Evolutionary conservation across 2,888 invertebrate genomes (phyloP).

Genomic region (Sinelater perroti): DNA sequence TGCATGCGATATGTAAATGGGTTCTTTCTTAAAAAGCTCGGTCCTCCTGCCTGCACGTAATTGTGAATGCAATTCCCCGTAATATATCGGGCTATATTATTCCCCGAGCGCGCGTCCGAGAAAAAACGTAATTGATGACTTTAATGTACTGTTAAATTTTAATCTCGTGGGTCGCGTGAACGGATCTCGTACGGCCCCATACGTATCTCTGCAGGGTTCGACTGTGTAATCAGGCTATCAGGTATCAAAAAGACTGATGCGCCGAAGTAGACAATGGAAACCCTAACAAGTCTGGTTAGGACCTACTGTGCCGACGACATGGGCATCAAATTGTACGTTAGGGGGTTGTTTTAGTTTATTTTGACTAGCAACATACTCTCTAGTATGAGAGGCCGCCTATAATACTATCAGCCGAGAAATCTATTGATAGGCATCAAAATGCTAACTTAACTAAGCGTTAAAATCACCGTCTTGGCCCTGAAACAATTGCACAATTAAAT

Average conservation of each 20-base stretch:
- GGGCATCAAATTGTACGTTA: slow-evolving; percentile 9
- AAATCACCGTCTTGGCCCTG: no score
- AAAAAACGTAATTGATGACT: slow-evolving; percentile 30
- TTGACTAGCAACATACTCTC: neutral
- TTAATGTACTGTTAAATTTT: slow-evolving; percentile 27
- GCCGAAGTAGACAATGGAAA: slow-evolving; percentile 21
- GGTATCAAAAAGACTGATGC: slow-evolving; percentile 28
- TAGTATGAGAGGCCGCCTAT: no score
- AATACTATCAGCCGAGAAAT: no score
- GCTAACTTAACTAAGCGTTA: slow-evolving; percentile 2
- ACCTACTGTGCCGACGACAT: slow-evolving; percentile 26
- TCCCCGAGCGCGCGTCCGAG: neutral
- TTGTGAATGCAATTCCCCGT: slow-evolving; percentile 14
- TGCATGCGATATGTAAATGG: slow-evolving; percentile 1
- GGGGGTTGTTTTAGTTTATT: slow-evolving; percentile 2
- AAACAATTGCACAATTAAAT: no score
- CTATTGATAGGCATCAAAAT: no score
- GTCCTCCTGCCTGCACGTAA: neutral
- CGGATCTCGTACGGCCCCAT: slow-evolving; percentile 23
- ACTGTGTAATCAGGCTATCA: slow-evolving; percentile 31
- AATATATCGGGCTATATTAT: slow-evolving; percentile 23
- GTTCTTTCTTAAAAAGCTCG: neutral
- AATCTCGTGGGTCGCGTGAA: slow-evolving; percentile 34
- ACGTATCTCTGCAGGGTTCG: slow-evolving; percentile 26
- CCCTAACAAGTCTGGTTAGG: slow-evolving; percentile 22